These are phyloP conservation scores for Aporophyla nigra DNA, from an alignment of 2,888 invertebrate genomes.

Conservation along the genomic window DNA sequence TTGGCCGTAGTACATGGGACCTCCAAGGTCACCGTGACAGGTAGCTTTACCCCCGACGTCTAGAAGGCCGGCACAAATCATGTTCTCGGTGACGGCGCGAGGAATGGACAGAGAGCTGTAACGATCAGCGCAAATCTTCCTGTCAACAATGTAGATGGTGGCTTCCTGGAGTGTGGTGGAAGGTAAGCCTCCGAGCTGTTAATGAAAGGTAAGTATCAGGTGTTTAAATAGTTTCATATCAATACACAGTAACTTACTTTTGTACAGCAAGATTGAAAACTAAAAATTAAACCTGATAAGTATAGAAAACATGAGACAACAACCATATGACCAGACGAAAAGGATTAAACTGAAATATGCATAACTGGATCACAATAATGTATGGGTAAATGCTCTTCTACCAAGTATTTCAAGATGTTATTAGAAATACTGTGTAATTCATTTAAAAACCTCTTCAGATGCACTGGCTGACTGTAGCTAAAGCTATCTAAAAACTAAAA, in stretches of 20 bases:
- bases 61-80: conserved; percentile 80
- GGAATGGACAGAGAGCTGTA: conserved; percentile 42
- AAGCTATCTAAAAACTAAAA: background rate
- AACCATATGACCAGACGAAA: too few relatives aligned
- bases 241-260: background rate
- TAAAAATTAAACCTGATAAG: background rate
- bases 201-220: background rate
- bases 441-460: background rate
- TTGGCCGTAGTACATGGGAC: conserved; percentile 83
- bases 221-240: background rate
- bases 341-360: background rate
- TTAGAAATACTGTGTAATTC: background rate
- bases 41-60: conserved; percentile 74
- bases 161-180: conserved; percentile 36
- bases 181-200: conserved; percentile 44
- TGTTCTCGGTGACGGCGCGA: conserved; percentile 72
- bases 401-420: background rate
- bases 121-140: conserved; percentile 21
- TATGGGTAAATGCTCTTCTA: background rate
- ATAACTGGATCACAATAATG: background rate
- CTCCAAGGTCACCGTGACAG: conserved; percentile 87
- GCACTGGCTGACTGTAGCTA: background rate
- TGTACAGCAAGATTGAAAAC: background rate
- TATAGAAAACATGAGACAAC: background rate
- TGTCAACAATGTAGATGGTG: conserved; percentile 34